A percentile compares a stretch with the other conserved stretches of the same genome.
Conservation (phyloP, 2,113 vertebrate genomes). For the Grallaria varia region DNA sequence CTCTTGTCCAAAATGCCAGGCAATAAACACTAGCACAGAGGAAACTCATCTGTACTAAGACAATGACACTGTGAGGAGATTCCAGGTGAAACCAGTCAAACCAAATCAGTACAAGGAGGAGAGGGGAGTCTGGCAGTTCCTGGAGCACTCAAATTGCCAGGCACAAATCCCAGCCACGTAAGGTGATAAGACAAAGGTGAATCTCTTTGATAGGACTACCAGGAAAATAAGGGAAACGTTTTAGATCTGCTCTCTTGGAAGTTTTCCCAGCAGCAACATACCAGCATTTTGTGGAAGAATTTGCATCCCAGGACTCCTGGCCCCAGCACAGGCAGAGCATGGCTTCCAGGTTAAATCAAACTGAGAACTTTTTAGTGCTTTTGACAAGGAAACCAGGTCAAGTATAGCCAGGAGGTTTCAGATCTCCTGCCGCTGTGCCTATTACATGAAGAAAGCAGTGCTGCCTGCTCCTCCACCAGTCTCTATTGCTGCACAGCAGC, state of each 20-base stretch:
- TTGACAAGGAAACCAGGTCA: constrained; percentile 41
- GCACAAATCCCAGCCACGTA: neutral
- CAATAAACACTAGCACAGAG: neutral
- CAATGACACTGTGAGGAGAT: neutral
- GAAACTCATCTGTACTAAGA: neutral
- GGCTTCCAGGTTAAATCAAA: constrained; percentile 4
- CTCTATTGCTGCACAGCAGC: neutral
- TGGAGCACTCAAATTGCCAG: neutral
- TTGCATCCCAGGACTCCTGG: neutral
- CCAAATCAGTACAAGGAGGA: neutral
- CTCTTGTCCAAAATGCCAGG: neutral
- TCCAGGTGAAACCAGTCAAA: neutral
- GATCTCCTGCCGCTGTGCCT: constrained; percentile 15
- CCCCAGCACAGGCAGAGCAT: neutral
- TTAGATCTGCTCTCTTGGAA: neutral
- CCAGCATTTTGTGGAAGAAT: neutral
- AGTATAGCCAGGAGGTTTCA: neutral
- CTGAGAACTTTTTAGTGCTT: neutral
- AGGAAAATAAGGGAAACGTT: fast-evolving
- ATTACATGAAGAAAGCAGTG: neutral
- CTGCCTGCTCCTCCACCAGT: neutral
- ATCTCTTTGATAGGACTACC: neutral
- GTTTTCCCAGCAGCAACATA: neutral
- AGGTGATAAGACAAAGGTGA: neutral
- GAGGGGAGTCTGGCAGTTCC: neutral